phyloP scores from a whole-genome alignment of 2,113 vertebrate species.

The Trogon surrucura region DNA sequence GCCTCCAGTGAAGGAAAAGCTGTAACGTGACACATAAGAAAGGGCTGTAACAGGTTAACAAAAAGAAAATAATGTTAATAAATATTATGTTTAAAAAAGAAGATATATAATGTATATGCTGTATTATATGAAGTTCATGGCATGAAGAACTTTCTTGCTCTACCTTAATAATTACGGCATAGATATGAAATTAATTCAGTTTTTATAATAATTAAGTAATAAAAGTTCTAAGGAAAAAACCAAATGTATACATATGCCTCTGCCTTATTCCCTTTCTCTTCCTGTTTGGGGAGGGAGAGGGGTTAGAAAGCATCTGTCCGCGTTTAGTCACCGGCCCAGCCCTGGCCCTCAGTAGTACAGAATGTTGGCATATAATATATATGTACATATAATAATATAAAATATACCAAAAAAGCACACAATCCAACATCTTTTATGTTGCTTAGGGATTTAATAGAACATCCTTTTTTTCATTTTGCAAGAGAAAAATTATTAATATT shows the following conservation, averaged over 20 bases:
- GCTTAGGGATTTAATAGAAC: not conserved
- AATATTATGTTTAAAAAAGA: not conserved
- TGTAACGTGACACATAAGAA: not conserved
- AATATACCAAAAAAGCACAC: not conserved
- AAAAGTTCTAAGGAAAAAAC: not conserved
- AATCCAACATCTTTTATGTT: not conserved
- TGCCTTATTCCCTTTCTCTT: too few species aligned
- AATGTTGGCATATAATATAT: not conserved
- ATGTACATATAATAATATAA: too few species aligned
- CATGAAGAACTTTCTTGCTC: not conserved
- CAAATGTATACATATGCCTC: not conserved
- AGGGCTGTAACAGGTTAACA: not conserved
- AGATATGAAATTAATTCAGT: not conserved
- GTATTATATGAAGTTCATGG: not conserved
- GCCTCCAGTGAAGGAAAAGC: not conserved
- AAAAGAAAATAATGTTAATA: not conserved
- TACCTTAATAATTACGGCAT: not conserved
- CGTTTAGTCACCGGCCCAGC: too few species aligned
- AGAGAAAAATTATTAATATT: not conserved
- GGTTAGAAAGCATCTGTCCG: too few species aligned
- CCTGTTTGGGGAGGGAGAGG: too few species aligned
- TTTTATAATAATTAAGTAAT: not conserved
- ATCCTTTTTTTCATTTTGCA: not conserved
- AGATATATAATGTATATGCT: not conserved
- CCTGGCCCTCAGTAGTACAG: too few species aligned